Evolutionary conservation across 2,113 vertebrate genomes (phyloP).

Genomic region (Dicentrarchus labrax): DNA sequence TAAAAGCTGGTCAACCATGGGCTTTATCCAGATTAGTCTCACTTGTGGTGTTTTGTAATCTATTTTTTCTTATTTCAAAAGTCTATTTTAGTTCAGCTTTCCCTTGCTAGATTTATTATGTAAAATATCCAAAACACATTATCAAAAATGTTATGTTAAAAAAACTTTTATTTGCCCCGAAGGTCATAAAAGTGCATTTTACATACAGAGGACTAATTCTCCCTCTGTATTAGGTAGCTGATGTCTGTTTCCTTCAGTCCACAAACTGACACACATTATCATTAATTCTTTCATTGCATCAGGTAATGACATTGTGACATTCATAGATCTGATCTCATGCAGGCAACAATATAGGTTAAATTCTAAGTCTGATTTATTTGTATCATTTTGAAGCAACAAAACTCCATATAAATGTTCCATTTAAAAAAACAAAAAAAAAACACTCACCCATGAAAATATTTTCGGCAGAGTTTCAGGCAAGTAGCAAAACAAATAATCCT

Average conservation of each 20-base stretch:
- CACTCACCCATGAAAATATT: not conserved
- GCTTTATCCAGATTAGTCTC: not conserved
- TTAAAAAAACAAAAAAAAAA: not conserved
- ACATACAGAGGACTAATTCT: not conserved
- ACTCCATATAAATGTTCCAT: not conserved
- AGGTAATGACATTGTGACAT: not conserved
- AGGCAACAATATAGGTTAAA: not conserved
- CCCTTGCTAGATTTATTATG: not conserved
- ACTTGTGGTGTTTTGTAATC: not conserved
- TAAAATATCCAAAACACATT: not conserved
- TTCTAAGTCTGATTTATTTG: not conserved
- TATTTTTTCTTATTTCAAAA: too few relatives aligned
- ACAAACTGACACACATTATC: not conserved
- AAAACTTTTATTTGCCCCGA: not conserved
- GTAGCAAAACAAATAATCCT: conserved; percentile 32
- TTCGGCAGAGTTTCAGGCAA: conserved; percentile 29
- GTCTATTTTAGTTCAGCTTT: not conserved
- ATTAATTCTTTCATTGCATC: not conserved
- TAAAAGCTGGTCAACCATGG: not conserved
- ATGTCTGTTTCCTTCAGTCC: not conserved
- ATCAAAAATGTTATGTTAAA: not conserved
- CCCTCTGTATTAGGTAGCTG: not conserved
- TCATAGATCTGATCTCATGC: not conserved
- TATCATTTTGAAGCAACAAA: not conserved
- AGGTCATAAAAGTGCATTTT: not conserved